Percentiles rank a stretch among this genome's conserved stretches.
Evolutionary conservation across 30 jellyfish, hydroid and myxozoan species (phyloP).

Genomic region (Hydra vulgaris): DNA sequence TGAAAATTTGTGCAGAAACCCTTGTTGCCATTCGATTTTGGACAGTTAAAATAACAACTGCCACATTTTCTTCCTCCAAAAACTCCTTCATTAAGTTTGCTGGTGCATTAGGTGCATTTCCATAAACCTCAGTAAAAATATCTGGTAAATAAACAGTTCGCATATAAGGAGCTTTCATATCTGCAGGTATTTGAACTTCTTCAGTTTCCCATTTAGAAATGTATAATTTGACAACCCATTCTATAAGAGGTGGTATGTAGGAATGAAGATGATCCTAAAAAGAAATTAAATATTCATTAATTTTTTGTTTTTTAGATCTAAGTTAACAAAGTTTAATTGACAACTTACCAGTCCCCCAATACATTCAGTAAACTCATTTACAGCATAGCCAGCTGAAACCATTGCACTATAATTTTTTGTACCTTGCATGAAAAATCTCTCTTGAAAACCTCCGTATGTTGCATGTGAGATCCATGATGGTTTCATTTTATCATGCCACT

Average conservation of each 20-base stretch:
- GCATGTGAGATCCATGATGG: constrained; percentile 87
- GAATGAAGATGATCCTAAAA: constrained; percentile 54
- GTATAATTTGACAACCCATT: constrained; percentile 73
- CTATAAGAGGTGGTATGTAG: constrained; percentile 56
- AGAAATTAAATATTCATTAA: not conserved
- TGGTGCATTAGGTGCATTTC: not conserved
- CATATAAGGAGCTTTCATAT: constrained; percentile 93
- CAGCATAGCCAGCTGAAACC: constrained; percentile 84
- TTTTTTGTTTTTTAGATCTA: no score
- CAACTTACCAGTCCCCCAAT: constrained; percentile 90
- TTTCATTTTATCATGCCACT: constrained; percentile 27
- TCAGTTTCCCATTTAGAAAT: constrained; percentile 63
- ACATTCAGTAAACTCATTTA: constrained; percentile 47
- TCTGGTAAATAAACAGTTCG: constrained; percentile 71
- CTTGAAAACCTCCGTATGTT: constrained; percentile 51
- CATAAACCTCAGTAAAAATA: constrained; percentile 27
- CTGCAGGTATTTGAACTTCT: constrained; percentile 53
- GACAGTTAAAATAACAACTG: constrained; percentile 46
- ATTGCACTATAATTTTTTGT: constrained; percentile 61
- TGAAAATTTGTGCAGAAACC: constrained; percentile 71
- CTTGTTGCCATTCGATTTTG: constrained; percentile 59
- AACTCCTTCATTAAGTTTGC: constrained; percentile 28
- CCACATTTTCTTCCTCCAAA: constrained; percentile 36
- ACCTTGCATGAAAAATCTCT: constrained; percentile 73
- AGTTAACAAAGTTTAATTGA: not conserved